Percentiles rank a stretch among this genome's conserved stretches.
These are phyloP conservation scores for Antennarius striatus DNA, from an alignment of 2,113 vertebrate species.

Conservation along the genomic window DNA sequence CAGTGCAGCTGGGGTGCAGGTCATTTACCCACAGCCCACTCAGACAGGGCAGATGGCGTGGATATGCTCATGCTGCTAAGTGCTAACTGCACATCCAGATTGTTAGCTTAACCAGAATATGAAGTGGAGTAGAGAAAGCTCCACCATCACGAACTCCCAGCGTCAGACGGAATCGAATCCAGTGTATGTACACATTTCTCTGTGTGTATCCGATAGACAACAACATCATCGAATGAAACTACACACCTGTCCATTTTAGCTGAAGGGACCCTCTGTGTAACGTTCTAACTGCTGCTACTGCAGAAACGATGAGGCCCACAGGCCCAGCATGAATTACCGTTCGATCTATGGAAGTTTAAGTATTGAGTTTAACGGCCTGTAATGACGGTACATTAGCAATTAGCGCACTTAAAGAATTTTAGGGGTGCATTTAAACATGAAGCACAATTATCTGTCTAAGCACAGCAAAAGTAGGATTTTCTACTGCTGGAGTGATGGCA, in stretches of 20 bases:
- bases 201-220: conserved; percentile 9
- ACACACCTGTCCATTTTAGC: conserved; percentile 16
- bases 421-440: conserved; percentile 57
- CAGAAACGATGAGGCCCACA: conserved; percentile 17
- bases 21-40: conserved; percentile 72
- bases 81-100: conserved; percentile 49
- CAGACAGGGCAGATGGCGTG: conserved; percentile 69
- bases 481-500: conserved; percentile 14
- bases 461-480: conserved; percentile 30
- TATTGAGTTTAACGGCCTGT: conserved; percentile 52
- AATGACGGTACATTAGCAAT: conserved; percentile 56
- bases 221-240: conserved; percentile 29
- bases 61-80: conserved; percentile 51
- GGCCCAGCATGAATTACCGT: conserved; percentile 36
- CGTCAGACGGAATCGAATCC: too few species aligned
- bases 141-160: neutral
- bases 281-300: conserved; percentile 4
- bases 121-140: conserved; percentile 12
- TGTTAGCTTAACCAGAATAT: conserved; percentile 21
- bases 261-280: conserved; percentile 18
- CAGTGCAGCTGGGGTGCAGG: conserved; percentile 76
- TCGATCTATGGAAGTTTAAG: conserved; percentile 45
- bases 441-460: conserved; percentile 50
- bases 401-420: conserved; percentile 64
- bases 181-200: too few species aligned